These are phyloP conservation scores for Xenopus tropicalis DNA, from an alignment of 2,113 vertebrate species.

Conservation along the genomic window DNA sequence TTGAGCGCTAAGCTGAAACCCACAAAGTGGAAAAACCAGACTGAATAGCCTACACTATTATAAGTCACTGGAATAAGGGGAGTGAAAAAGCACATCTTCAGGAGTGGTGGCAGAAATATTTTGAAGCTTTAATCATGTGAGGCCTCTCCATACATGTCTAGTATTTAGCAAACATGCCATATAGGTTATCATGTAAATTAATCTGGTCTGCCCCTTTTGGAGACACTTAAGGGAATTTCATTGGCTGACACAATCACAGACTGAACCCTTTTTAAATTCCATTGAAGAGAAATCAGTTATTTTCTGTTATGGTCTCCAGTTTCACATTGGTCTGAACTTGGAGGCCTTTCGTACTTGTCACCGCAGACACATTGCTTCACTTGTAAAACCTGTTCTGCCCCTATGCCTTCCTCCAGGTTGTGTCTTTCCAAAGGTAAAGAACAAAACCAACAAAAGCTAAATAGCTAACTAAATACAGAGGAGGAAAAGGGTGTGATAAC, in stretches of 20 bases:
- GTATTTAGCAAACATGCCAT: constrained; percentile 9
- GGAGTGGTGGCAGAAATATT: not conserved
- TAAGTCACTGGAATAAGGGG: not conserved
- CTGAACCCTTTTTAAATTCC: not conserved
- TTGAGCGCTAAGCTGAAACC: not conserved
- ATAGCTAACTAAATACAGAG: constrained; percentile 25
- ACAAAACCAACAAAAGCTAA: constrained; percentile 34
- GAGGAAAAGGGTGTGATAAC: constrained; percentile 26
- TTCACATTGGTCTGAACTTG: constrained; percentile 11
- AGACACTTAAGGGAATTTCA: not conserved
- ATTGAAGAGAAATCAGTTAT: constrained; percentile 20
- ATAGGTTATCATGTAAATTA: not conserved
- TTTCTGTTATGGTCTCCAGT: not conserved
- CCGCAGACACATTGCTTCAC: constrained; percentile 11
- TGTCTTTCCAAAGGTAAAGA: constrained; percentile 12
- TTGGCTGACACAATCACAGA: not conserved
- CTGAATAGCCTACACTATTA: not conserved
- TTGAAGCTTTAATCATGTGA: not conserved
- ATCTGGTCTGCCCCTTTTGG: not conserved
- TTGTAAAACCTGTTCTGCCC: constrained; percentile 33
- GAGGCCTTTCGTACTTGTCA: not conserved
- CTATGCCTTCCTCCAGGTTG: constrained; percentile 19
- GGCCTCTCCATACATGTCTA: not conserved
- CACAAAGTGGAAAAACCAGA: not conserved
- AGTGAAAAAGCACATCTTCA: not conserved